These are phyloP conservation scores for Falco concolor DNA, from an alignment of 2,797 vertebrate genomes.

Conservation along the genomic window DNA sequence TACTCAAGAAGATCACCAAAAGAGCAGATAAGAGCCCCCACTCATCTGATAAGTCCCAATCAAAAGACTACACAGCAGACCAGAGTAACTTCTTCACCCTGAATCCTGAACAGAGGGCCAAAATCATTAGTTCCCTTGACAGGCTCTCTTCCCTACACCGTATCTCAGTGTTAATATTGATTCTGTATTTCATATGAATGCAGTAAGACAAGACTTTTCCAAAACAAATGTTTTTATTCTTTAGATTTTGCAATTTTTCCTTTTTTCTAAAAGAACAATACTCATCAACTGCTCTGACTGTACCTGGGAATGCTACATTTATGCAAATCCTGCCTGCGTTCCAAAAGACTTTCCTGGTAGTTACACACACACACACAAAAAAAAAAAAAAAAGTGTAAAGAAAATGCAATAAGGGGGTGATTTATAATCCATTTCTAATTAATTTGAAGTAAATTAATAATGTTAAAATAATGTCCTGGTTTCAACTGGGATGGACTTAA, in stretches of 20 bases:
- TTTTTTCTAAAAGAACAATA: not conserved
- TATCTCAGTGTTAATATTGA: not conserved
- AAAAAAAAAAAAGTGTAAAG: not conserved
- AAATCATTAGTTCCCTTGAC: not conserved
- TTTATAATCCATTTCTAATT: not conserved
- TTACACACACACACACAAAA: not conserved
- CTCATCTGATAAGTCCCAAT: not conserved
- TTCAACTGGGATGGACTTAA: too few species aligned
- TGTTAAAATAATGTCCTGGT: not conserved
- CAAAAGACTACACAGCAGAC: not conserved
- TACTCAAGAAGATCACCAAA: not conserved
- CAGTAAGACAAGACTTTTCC: not conserved
- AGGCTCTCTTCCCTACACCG: not conserved
- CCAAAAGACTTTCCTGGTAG: not conserved
- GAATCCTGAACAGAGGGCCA: not conserved
- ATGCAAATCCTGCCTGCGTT: conserved; percentile 5
- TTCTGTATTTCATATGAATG: not conserved
- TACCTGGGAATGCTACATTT: not conserved
- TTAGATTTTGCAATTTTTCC: not conserved
- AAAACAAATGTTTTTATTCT: not conserved
- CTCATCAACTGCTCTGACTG: not conserved
- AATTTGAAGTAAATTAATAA: not conserved
- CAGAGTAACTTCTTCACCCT: not conserved
- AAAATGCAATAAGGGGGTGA: not conserved
- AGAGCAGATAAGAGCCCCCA: not conserved